Conservation (phyloP, 92 coral and sea anemone genomes). For the Palythoa heliodiscus region DNA sequence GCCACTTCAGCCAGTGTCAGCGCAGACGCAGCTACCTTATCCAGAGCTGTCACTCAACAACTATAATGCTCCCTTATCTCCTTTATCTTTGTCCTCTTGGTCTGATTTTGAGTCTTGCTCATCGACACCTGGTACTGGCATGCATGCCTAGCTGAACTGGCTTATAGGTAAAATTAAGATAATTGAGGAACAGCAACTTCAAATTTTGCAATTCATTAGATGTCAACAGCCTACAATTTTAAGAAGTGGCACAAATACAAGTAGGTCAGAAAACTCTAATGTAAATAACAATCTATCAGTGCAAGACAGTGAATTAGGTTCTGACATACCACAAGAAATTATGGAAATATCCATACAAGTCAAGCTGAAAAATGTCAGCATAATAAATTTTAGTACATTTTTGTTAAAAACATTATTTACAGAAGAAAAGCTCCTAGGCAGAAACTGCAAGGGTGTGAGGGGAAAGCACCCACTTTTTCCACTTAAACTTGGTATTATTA, state of each 20-base stretch:
- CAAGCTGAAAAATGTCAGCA: not conserved
- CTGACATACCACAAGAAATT: not conserved
- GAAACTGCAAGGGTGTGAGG: constrained; percentile 4
- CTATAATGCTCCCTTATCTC: not conserved
- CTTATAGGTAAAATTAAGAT: not conserved
- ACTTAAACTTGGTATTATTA: not conserved
- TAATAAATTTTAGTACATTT: not conserved
- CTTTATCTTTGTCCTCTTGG: not conserved
- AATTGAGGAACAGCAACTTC: not conserved
- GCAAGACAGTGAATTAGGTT: not conserved
- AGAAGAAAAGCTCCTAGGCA: not conserved
- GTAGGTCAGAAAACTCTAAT: not conserved
- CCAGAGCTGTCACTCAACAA: not conserved
- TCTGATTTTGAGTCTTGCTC: not conserved
- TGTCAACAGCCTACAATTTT: not conserved
- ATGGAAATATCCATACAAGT: not conserved
- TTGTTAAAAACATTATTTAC: not conserved
- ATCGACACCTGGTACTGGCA: not conserved
- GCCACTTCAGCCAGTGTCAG: too few species aligned
- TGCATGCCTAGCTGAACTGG: not conserved
- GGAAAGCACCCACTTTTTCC: not conserved
- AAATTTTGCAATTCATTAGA: not conserved
- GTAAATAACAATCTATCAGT: not conserved
- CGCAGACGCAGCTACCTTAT: too few species aligned
- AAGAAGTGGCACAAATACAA: not conserved